Conservation (phyloP, 1,140 invertebrate species). For the Procambarus virginalis region DNA sequence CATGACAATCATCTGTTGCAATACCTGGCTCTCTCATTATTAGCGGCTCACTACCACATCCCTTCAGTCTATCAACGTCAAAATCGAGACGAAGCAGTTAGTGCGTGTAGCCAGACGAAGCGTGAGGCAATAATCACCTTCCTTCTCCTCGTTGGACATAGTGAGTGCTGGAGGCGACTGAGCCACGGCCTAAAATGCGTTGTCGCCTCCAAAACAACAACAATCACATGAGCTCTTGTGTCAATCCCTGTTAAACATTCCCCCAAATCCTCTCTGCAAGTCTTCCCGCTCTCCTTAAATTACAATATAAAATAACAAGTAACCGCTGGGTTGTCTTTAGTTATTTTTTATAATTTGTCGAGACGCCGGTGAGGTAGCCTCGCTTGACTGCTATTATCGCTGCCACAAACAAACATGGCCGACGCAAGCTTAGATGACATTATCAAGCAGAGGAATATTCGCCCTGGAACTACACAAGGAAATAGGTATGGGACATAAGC, state of each 20-base stretch:
- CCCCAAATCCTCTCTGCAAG: not conserved
- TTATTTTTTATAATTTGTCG: not conserved
- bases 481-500: not conserved
- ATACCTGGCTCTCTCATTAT: not conserved
- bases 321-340: not conserved
- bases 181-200: conserved; percentile 19
- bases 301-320: not conserved
- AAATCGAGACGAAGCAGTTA: no score
- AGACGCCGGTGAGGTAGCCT: not conserved
- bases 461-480: not conserved
- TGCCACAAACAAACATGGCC: conserved; percentile 29
- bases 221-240: conserved; percentile 32
- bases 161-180: not conserved
- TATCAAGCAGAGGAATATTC: conserved; percentile 25
- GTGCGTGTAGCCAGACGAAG: not conserved
- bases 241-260: not conserved
- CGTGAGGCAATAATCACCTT: conserved; percentile 14
- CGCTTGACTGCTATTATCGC: not conserved
- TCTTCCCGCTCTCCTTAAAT: no score
- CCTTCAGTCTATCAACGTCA: no score
- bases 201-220: conserved; percentile 47
- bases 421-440: conserved; percentile 36
- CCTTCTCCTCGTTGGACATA: conserved; percentile 51
- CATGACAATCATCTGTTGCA: not conserved
- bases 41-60: no score